Base-by-base conservation (phyloP, 2,888 invertebrate species). In the Fragum fragum region DNA sequence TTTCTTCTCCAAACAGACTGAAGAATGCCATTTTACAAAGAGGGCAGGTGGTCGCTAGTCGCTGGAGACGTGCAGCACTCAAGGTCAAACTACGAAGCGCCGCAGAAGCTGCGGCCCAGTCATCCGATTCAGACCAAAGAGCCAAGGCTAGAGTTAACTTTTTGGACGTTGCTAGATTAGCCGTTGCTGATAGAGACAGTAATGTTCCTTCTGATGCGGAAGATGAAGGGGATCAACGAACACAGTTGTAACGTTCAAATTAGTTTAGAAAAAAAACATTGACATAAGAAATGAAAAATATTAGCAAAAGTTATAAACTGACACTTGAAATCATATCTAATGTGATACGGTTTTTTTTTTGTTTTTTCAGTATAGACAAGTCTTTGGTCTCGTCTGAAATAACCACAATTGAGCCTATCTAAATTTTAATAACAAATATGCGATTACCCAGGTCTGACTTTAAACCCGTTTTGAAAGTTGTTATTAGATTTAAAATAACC, bases 21-120 rank as follows among this genome's bases (percentile, higher is more conserved):
- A 85, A 85, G 55, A 47, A 80, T 18, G 70, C 82, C 9, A 85
- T 85, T 47, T 29, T 80, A 53, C 75, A 85, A 47, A 66, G 85
- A 42, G 78, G 80, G 21, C 72, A 80, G 6, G 70, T 78, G 18
- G 80, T 85, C 1, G 76, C 82, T 28, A 82, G 57, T 59, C 55
- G 72, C 29, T 80, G 85, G 82, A 36, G 42, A 7, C 57, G 73
- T 23, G 77, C 80, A 0, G 85, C 80, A 6, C 21, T 82, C 23
- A 74, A 76, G 28, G 76, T 61, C 1, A 82, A 78, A 47, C 55
- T 82, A 0, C 68, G 68, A 0, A 75, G 72, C 14, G 68, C 59
- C 5, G 68, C 66, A 0, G n/a, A 18, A 6, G 55, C 72, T 18
- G 74, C 68, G 2, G 28, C 47, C 18, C 47, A 18, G 1, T 21